A percentile compares a stretch with the other conserved stretches of the same genome.
Conservation (phyloP, 2,797 vertebrate species). For the Heterohyrax brucei region DNA sequence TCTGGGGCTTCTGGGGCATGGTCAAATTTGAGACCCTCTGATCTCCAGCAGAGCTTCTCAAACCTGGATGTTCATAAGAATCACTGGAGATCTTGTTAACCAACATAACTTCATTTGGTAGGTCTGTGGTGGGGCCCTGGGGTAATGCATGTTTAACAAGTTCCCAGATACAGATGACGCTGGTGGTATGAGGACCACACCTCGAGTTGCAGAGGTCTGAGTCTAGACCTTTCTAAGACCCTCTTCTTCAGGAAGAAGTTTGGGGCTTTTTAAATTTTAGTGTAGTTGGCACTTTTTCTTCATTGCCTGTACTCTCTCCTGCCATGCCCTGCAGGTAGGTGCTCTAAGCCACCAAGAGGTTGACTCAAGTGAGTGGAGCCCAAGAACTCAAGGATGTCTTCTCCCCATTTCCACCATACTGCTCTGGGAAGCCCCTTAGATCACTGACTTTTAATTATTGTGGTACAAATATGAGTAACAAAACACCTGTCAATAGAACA, state of each 20-base stretch:
- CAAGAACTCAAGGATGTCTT: not conserved
- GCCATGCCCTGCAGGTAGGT: fast-evolving
- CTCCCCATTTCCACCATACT: not conserved
- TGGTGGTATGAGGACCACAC: not conserved
- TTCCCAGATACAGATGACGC: not conserved
- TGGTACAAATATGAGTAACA: too few relatives aligned
- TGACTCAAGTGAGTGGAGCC: not conserved
- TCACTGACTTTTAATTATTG: too few relatives aligned
- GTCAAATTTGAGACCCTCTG: fast-evolving
- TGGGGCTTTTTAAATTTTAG: not conserved
- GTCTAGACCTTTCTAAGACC: not conserved
- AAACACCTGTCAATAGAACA: too few relatives aligned
- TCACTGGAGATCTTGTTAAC: not conserved
- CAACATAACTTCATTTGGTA: not conserved
- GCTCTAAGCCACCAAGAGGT: not conserved
- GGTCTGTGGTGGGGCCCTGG: not conserved
- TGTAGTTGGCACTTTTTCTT: not conserved
- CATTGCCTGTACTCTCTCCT: not conserved
- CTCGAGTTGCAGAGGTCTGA: not conserved
- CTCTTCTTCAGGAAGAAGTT: not conserved
- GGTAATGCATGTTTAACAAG: not conserved
- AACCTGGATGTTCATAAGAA: fast-evolving
- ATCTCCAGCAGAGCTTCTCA: not conserved
- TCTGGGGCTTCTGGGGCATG: not conserved
- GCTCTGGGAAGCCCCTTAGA: not conserved